Evolutionary conservation across 2,888 invertebrate species (phyloP).

Genomic region (Aphodius sticticus): DNA sequence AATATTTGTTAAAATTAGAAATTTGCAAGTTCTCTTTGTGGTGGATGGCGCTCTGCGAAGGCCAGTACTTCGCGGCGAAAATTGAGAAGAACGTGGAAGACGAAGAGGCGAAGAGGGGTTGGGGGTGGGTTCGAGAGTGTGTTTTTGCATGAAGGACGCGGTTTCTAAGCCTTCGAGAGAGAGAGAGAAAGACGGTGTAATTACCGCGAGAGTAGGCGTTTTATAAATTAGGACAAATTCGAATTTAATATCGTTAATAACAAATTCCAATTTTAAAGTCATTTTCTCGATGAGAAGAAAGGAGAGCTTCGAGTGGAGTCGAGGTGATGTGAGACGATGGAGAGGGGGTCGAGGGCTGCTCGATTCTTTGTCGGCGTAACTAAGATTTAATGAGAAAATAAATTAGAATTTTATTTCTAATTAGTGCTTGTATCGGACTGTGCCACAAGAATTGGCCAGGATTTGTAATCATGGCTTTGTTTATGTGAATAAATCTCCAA

Average conservation of each 20-base stretch:
- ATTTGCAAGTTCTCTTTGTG: slow-evolving; percentile 51
- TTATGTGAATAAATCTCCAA: no score
- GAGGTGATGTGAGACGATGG: slow-evolving; percentile 1
- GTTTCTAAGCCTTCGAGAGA: not conserved
- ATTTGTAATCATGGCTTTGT: not conserved
- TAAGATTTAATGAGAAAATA: slow-evolving; percentile 4
- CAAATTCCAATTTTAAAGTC: slow-evolving; percentile 4
- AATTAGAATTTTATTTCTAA: slow-evolving; percentile 4
- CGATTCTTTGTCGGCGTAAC: not conserved
- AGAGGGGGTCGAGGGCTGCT: not conserved
- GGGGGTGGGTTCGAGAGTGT: slow-evolving; percentile 26
- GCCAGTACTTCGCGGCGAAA: slow-evolving; percentile 44
- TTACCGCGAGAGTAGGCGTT: not conserved
- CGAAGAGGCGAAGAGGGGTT: slow-evolving; percentile 17
- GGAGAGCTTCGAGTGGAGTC: slow-evolving; percentile 39
- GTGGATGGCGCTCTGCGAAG: slow-evolving; percentile 35
- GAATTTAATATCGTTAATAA: slow-evolving; percentile 4
- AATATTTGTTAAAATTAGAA: slow-evolving; percentile 61
- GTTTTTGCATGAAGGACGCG: not conserved
- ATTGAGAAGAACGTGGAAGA: slow-evolving; percentile 7
- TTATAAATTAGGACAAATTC: slow-evolving; percentile 4
- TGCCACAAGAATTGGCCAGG: not conserved
- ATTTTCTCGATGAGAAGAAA: slow-evolving; percentile 42
- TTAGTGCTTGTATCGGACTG: not conserved
- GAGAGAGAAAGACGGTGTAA: not conserved